Evolutionary conservation across 1,140 invertebrate genomes (phyloP), one percentile per base, ranked within the genome.

Genomic region (Sycophaga agraensis): DNA sequence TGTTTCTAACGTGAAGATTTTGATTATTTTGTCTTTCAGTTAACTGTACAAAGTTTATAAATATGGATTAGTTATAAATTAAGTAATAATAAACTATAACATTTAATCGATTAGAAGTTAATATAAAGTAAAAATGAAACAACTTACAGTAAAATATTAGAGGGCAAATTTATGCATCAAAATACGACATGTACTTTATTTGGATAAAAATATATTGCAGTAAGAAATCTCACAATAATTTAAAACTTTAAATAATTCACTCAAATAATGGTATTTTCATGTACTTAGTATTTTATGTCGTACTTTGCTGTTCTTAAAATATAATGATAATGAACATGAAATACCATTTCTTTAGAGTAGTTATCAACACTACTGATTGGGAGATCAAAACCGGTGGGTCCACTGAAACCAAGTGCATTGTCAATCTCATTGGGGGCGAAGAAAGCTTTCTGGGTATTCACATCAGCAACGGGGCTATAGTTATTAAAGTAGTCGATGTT

Each of bases 261-360:
- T 34, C 31, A 34, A 34, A 34, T 6, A 34, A 34, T 34, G 5
- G 11, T 69, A 43, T 17, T 24, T 24, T 57, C 56, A 17, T 34
- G 11, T 45, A 42, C n/a, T n/a, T n/a, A n/a, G n/a, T n/a, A n/a
- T 54, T 35, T 64, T 55, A 49, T 65, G 42, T 59, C 59, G 60
- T 66, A 65, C 62, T 65, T 46, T 61, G 57, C 66, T 57, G 16
- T 59, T 65, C 26, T 46, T 40, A 51, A 34, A 55, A 1, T 63
- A 63, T 40, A 16, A 37, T 57, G 35, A 63, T 50, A 43, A 16
- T 56, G 48, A 54, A 7, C 31, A 48, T 51, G 64, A 64, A 67
- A 59, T 81, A 81, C 79, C 79, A 73, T 80, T 77, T 69, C 63
- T 58, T 70, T 68, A 70, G 66, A 64, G 70, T 68, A 74, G 74